Percentiles rank a stretch among this genome's conserved stretches.
Conservation (phyloP, 2,888 invertebrate species). For the Habroteleia sp. region DNA sequence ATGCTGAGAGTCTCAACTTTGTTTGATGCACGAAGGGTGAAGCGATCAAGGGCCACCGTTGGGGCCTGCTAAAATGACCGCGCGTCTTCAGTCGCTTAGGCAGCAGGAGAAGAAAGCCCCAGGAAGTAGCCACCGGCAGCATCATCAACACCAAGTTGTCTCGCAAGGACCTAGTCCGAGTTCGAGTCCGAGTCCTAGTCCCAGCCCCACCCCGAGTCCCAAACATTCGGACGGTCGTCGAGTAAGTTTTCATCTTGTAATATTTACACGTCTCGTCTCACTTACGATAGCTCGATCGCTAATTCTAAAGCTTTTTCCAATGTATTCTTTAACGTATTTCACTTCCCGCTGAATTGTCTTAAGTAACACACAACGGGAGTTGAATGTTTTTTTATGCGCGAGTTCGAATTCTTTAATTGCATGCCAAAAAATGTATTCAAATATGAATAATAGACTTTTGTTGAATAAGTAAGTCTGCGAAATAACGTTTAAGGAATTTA, state of each 20-base stretch:
- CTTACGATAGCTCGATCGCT: too few species aligned
- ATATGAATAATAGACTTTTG: too few species aligned
- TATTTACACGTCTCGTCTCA: too few species aligned
- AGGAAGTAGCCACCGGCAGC: slow-evolving; percentile 63
- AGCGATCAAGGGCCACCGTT: slow-evolving; percentile 75
- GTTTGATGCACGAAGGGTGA: slow-evolving; percentile 74
- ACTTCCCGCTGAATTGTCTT: too few species aligned
- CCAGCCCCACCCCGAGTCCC: slow-evolving; percentile 77
- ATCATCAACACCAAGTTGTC: slow-evolving; percentile 65
- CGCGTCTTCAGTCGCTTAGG: slow-evolving; percentile 79
- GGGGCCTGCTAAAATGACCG: slow-evolving; percentile 80
- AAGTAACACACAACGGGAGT: too few species aligned
- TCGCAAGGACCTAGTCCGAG: slow-evolving; percentile 72
- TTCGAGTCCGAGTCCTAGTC: slow-evolving; percentile 76
- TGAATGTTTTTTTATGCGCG: too few species aligned
- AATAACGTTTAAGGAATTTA: too few species aligned
- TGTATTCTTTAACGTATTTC: too few species aligned
- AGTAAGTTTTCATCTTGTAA: slow-evolving; percentile 70
- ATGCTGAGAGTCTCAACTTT: slow-evolving; percentile 74
- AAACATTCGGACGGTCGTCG: slow-evolving; percentile 80
- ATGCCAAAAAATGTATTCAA: too few species aligned
- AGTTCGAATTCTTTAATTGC: too few species aligned
- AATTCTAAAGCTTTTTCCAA: too few species aligned
- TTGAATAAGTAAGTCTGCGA: too few species aligned
- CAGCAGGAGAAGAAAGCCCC: slow-evolving; percentile 78